Evolutionary conservation across 2,888 invertebrate species (phyloP), one percentile per base, ranked within the genome.

Genomic region (Heliconius ismenius): DNA sequence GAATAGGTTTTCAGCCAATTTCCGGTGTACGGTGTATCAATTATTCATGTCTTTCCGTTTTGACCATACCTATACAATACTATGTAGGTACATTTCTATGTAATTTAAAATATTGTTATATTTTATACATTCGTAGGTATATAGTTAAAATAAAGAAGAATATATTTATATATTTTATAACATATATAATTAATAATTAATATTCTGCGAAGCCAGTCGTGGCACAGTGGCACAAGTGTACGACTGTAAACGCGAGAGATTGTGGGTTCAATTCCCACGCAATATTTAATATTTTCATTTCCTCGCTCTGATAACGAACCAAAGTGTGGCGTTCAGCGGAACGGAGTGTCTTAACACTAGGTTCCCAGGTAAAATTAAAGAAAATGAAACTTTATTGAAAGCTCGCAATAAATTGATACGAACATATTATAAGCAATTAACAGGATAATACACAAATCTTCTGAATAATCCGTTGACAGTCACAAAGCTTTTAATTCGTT

Each of bases 1-100:
- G 81, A 77, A 82, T 85, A 85, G 83, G 86, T 87, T 86, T 86
- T 86, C 86, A 74, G 68, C 73, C 77, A 82, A 81, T 82, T 84
- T 84, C 87, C 86, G 82, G 76, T 72, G 79, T 39, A 76, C 76
- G 72, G 63, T 76, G 64, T 72, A 64, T 76, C 76, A 76, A 76
- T 76, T 76, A 76, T 76, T 76, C 70, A 76, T 76, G 64, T 72
- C 64, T 76, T 72, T 72, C 49, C 76, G 54, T 63, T 76, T 72
- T 28, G 32, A 65, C 49, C 7, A 26, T 75, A 49, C 39, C 24
- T 67, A 67, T 39, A 67, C 24, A n/a, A 18, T 26, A 26, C 24
- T 15, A 28, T 62, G 15, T 26, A 18, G 24, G 7, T 2, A 15
- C 6, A 26, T 26, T 28, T 15, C 62, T 49, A 49, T 6, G 7